phyloP scores from a whole-genome alignment of 2,113 vertebrate species.

The Microcebus griseorufus region DNA sequence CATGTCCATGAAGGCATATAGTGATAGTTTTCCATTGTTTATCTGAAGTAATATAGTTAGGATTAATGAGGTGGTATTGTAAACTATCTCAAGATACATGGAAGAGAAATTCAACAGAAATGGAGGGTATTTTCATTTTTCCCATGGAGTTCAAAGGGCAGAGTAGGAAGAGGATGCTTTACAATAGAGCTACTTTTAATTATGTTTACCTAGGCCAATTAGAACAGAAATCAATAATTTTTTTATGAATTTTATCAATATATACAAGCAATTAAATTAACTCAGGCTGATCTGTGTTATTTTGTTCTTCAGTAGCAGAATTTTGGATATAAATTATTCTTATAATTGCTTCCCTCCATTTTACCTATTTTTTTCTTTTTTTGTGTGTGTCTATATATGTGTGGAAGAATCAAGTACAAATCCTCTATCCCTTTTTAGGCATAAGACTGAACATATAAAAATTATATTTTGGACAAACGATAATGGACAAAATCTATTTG shows the following conservation, averaged over 20 bases:
- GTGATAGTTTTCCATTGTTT: conserved; percentile 27
- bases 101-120: conserved; percentile 44
- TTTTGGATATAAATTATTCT: conserved; percentile 48
- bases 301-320: conserved; percentile 8
- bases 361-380: neutral
- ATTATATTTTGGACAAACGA: neutral
- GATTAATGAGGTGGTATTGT: conserved; percentile 46
- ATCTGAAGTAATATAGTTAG: conserved; percentile 25
- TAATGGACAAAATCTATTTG: neutral
- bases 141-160: neutral
- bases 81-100: conserved; percentile 35
- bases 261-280: conserved; percentile 42
- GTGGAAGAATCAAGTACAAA: neutral
- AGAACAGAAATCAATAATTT: conserved; percentile 48
- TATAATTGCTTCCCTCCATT: neutral
- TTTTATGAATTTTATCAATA: conserved; percentile 38
- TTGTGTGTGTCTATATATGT: too few relatives aligned
- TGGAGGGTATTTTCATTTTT: conserved; percentile 33
- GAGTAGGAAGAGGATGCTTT: neutral
- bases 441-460: neutral
- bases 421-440: neutral
- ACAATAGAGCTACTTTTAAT: conserved; percentile 2
- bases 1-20: neutral
- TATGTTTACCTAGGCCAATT: conserved; percentile 36
- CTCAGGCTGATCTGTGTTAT: neutral